Evolutionary conservation across 1,140 invertebrate species (phyloP), one percentile per base, ranked within the genome.

Genomic region (Micrasema longulum): DNA sequence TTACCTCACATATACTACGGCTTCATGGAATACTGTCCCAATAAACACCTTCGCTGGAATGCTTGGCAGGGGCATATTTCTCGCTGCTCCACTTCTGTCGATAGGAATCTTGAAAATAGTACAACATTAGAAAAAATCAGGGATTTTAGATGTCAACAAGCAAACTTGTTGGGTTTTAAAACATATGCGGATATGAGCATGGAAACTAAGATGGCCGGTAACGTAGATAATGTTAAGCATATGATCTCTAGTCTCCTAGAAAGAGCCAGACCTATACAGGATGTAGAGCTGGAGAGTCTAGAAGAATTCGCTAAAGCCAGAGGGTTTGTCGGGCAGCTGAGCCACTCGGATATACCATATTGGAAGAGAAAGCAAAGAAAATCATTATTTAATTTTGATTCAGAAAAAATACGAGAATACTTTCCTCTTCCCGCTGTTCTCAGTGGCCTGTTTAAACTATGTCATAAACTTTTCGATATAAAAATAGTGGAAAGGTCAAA

Each of bases 181-280:
- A 90, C 87, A 69, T 97, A 87, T 83, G 91, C 88, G 0, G 89
- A 96, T 31, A 90, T 97, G 89, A 95, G 92, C 31, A 95, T 98
- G 94, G 90, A 94, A 85, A 97, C 94, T 0, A 97, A 97, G 87
- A 97, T 98, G 94, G 95, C 95, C 2, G 92, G 91, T 35, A 91
- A 81, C 74, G 81, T 96, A n/a, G 88, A 93, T 22, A 93, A 92
- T 82, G 89, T 97, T 0, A 84, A 91, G 62, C 84, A 89, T 50
- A 88, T 93, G 71, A 84, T 97, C n/a, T 85, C 91, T 53, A 89
- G 82, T 73, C 85, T 95, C 50, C 82, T 90, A 1, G 85, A 89
- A 76, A 88, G 84, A 77, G 91, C 92, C 72, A 87, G 87, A 69
- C 90, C 91, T 3, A 87, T 89, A 10, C 94, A 96, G 80, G 88